Evolutionary conservation across 2,797 vertebrate genomes (phyloP).

Genomic region (Lemur catta): DNA sequence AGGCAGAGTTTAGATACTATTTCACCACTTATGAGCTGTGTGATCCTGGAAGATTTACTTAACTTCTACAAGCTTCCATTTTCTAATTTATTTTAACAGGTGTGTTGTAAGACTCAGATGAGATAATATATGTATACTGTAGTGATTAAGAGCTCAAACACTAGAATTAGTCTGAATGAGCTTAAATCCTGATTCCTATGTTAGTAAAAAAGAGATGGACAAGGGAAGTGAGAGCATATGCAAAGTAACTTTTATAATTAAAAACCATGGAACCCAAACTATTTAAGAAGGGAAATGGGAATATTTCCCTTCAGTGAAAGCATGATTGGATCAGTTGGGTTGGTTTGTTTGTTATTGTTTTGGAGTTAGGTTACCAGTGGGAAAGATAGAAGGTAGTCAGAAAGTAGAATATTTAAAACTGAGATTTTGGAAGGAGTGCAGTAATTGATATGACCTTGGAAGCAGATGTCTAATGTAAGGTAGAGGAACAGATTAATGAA

Average conservation of each 20-base stretch:
- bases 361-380: neutral
- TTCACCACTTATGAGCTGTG: neutral
- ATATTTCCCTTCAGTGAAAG: neutral
- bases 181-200: constrained; percentile 48
- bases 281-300: neutral
- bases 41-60: constrained; percentile 5
- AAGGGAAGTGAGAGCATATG: neutral
- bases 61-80: constrained; percentile 38
- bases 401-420: neutral
- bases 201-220: constrained; percentile 12
- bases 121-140: constrained; percentile 62
- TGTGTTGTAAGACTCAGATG: constrained; percentile 61
- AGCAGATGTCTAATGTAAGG: neutral
- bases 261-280: neutral
- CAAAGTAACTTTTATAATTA: constrained; percentile 34
- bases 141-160: constrained; percentile 50
- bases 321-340: neutral
- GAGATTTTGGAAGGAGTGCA: neutral
- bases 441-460: neutral
- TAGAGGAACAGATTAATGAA: neutral
- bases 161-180: constrained; percentile 59
- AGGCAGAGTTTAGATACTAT: neutral
- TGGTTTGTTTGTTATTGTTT: neutral
- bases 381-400: neutral
- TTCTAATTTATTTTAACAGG: constrained; percentile 62